A percentile compares a stretch with the other conserved stretches of the same genome.
These are phyloP conservation scores for Acanthurus lineatus DNA, from an alignment of 2,797 vertebrate species.

Conservation along the genomic window DNA sequence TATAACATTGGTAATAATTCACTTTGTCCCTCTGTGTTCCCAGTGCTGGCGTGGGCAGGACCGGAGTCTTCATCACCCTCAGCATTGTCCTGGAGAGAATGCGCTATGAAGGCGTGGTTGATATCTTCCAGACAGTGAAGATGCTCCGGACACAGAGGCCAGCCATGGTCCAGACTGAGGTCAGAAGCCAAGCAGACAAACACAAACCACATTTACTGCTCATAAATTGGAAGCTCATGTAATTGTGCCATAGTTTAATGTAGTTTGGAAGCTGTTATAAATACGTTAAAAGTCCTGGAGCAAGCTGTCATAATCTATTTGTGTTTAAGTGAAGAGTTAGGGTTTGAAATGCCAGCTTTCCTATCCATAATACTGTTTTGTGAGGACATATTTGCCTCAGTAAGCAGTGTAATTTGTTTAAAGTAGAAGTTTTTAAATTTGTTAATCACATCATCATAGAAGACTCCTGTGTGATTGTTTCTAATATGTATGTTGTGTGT, in stretches of 20 bases:
- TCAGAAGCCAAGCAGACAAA: conserved; percentile 69
- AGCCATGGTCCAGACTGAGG: conserved; percentile 99
- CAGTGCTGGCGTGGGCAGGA: conserved; percentile 96
- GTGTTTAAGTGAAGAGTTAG: not conserved
- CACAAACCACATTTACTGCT: not conserved
- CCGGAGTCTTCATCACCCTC: conserved; percentile 96
- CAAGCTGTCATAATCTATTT: not conserved
- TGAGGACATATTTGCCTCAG: not conserved
- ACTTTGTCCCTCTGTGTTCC: conserved; percentile 29
- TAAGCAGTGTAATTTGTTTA: conserved; percentile 5
- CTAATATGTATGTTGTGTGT: conserved; percentile 41
- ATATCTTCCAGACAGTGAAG: conserved; percentile 99
- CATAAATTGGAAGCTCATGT: not conserved
- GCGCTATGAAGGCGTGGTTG: conserved; percentile 98
- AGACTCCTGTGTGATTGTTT: conserved; percentile 4
- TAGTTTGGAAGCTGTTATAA: not conserved
- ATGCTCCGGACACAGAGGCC: conserved; percentile 98
- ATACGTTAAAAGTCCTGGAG: not conserved
- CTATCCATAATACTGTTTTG: not conserved
- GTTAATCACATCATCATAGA: not conserved
- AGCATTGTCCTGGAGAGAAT: conserved; percentile 98
- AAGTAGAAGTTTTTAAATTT: not conserved
- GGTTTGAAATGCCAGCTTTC: not conserved
- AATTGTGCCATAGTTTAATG: not conserved
- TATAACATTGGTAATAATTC: not conserved